Conservation (phyloP, 2,888 invertebrate species). For the Ophioninae sp. region DNA sequence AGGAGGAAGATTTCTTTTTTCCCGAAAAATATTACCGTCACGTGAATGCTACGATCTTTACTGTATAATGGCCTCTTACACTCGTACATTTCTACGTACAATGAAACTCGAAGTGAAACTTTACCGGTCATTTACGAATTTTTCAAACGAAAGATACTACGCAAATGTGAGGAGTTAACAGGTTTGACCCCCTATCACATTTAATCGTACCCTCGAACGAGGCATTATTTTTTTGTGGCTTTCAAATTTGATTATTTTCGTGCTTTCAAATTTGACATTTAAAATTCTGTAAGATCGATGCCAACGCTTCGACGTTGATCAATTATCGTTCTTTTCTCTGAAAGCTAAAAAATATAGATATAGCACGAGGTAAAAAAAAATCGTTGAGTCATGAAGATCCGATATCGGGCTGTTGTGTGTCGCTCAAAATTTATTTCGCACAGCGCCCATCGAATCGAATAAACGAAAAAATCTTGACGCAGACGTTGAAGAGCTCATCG, state of each 20-base stretch:
- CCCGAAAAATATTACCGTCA: conserved; percentile 77
- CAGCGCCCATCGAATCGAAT: conserved; percentile 69
- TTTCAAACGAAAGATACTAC: background rate
- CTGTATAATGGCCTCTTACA: conserved; percentile 68
- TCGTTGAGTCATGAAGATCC: conserved; percentile 44
- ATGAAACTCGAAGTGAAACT: background rate
- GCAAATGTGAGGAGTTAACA: background rate
- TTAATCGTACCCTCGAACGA: background rate
- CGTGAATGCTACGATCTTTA: conserved; percentile 72
- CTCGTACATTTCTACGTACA: background rate
- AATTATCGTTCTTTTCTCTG: background rate
- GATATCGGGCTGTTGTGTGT: conserved; percentile 39
- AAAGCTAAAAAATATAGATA: background rate
- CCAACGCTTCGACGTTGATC: background rate
- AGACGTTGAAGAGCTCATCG: conserved; percentile 72
- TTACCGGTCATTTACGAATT: background rate
- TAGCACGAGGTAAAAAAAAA: background rate
- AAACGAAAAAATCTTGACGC: conserved; percentile 74
- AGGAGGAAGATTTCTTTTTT: conserved; percentile 65
- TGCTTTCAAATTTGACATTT: background rate
- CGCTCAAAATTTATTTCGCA: conserved; percentile 46
- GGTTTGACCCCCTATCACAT: background rate
- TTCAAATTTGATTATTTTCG: background rate
- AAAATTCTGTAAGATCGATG: background rate
- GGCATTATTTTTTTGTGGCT: background rate